These are phyloP conservation scores for Pseudococcus jackbeardsleyi DNA, from an alignment of 2,888 invertebrate genomes.

Conservation along the genomic window DNA sequence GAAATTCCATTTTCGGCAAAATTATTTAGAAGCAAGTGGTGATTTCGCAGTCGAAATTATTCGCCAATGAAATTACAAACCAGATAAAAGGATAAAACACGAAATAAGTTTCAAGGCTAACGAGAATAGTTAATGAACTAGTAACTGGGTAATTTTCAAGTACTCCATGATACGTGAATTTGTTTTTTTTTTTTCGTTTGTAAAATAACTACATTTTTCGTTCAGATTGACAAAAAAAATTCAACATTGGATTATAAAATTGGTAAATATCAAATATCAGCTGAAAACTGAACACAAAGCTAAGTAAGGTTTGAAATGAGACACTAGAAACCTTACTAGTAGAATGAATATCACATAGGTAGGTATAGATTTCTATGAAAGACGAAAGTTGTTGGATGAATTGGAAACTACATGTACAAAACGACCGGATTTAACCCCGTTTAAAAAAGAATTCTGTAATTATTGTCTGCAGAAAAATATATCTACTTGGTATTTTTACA, in stretches of 20 bases:
- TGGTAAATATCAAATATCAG: too few relatives aligned
- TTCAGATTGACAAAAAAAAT: too few relatives aligned
- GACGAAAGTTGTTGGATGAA: constrained; percentile 14
- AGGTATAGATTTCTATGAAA: background rate
- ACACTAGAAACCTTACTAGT: background rate
- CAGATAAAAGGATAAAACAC: background rate
- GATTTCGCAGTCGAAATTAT: background rate
- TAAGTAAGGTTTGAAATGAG: background rate
- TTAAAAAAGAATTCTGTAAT: background rate
- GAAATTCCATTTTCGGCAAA: too few relatives aligned
- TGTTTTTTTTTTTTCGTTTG: too few relatives aligned
- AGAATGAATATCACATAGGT: background rate
- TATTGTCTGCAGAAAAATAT: background rate
- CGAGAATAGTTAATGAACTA: background rate
- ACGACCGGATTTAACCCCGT: constrained; percentile 39
- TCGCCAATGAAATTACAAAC: background rate
- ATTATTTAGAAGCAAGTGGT: background rate
- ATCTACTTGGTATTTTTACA: background rate
- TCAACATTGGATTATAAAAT: too few relatives aligned
- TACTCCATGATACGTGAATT: background rate
- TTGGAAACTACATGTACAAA: constrained; percentile 2
- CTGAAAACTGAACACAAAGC: too few relatives aligned
- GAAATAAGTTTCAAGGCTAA: constrained; percentile 18
- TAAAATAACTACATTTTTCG: background rate
- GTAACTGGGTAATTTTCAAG: background rate